These are phyloP conservation scores for Atherinosoma microstoma DNA, from an alignment of 2,797 vertebrate species.

Conservation along the genomic window DNA sequence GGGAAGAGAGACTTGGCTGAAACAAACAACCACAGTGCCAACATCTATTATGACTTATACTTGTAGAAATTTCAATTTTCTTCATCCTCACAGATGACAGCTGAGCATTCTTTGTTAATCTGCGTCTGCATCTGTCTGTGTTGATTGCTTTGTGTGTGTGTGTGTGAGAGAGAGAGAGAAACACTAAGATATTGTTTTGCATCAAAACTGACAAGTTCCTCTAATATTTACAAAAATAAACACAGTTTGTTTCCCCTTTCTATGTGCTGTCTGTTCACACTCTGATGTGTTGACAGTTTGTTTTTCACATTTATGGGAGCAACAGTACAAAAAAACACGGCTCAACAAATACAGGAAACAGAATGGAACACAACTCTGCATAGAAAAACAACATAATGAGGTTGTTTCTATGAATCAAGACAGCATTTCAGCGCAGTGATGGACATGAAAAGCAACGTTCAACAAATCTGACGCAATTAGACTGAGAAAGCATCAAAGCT, in stretches of 20 bases:
- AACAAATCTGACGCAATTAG: constrained; percentile 1
- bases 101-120: constrained; percentile 16
- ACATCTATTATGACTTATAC: constrained; percentile 42
- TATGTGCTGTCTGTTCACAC: constrained; percentile 31
- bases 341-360: constrained; percentile 33
- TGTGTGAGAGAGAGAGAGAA: not conserved
- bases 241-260: constrained; percentile 41
- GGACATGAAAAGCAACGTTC: not conserved
- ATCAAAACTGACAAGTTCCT: constrained; percentile 45
- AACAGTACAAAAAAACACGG: constrained; percentile 18
- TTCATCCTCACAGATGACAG: constrained; percentile 38
- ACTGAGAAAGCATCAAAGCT: not conserved
- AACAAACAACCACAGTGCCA: constrained; percentile 25
- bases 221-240: constrained; percentile 58
- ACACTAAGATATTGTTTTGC: constrained; percentile 33
- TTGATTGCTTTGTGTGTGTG: not conserved
- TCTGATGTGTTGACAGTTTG: constrained; percentile 42
- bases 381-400: constrained; percentile 5
- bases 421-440: not conserved
- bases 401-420: constrained; percentile 25
- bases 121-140: constrained; percentile 2
- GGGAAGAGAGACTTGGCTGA: constrained; percentile 14
- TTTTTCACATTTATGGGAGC: constrained; percentile 25
- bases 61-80: constrained; percentile 24
- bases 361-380: constrained; percentile 7